Base-by-base conservation (phyloP, 2,888 invertebrate species). In the Cryptocephalus primarius region DNA sequence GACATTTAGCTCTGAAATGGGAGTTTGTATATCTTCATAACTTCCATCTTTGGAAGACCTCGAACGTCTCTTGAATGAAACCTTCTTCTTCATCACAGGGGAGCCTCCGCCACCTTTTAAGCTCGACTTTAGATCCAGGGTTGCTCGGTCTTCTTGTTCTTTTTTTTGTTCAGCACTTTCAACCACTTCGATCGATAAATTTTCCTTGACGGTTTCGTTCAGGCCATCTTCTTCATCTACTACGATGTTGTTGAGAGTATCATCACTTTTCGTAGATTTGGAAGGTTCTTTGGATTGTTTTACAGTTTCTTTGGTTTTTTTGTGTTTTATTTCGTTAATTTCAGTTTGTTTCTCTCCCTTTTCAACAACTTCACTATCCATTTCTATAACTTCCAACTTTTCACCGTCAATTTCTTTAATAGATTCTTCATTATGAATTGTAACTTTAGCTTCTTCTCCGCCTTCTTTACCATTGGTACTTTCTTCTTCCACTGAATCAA, bases 211-310 rank as follows among this genome's bases (percentile, higher is more conserved):
- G 10, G 58, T 49, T 49, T 64, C 66, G 42, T 63, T 68, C 36
- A 70, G 50, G 13, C 69, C 70, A 52, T 70, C 69, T 54, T 69
- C 69, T 53, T 66, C 67, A 46, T 70, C 70, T 2, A 68, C 61
- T 31, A 60, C 58, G 51, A 36, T 6, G 4, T 36, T 36, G 4
- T 36, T 36, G 22, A 6, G 22, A 22, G 22, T 6, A 4, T 22
- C 22, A 22, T 22, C 22, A 6, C 22, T 6, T 22, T 22, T 22
- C 22, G 22, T 22, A 22, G 22, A 22, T 22, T 22, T 22, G 22
- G 22, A 22, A 22, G 22, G 6, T 22, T 22, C 22, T 22, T 22
- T 22, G 6, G 22, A 22, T 22, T 36, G n/a, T 12, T 36, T 12
- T 2, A 36, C 36, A 11, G 4, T 36, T 36, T 36, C 6, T 36